Evolutionary conservation across 2,113 vertebrate species (phyloP), one percentile per base, ranked within the genome.

Genomic region (Pterocles gutturalis): DNA sequence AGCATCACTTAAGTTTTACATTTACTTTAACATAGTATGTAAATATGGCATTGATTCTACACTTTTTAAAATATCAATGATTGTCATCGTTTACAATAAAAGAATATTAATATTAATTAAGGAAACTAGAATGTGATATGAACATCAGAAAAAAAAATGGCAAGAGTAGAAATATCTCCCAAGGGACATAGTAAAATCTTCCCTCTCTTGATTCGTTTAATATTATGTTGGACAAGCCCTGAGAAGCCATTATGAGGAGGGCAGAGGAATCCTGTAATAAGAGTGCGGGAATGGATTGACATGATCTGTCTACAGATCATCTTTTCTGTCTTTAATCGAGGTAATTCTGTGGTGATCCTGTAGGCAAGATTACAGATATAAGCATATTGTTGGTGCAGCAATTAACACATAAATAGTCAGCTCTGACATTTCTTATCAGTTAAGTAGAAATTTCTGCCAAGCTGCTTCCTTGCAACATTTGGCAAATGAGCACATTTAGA

Each of bases 391-490:
- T 70, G 45, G 45, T 61, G 84, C 9, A 7, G 49, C 71, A 72
- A 53, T 96, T 86, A 96, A 83, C 49, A 82, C 55, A 70, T 51
- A 80, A 72, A 69, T 67, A 94, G 67, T 79, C 34, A 69, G 62
- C 54, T 83, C 67, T 91, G 84, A 75, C 49, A 88, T 92, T 87
- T 93, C 36, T 83, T 87, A 83, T 75, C 72, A 88, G 70, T 51
- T 41, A 43, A 11, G 49, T 73, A 69, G 60, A 79, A 67, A 66
- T 93, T 95, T 81, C 54, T 84, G 43, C 58, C 73, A 72, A 83
- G 65, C 53, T 90, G 57, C 9, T 62, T 91, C 65, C 73, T 72
- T 82, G 57, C 79, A 48, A 16, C 73, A 71, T 82, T 94, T 96
- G 71, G 95, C 76, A 82, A 83, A 93, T 45, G 4, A 80, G 64